phyloP scores from a whole-genome alignment of 2,113 vertebrate genomes.

The Cygnus buccinator region DNA sequence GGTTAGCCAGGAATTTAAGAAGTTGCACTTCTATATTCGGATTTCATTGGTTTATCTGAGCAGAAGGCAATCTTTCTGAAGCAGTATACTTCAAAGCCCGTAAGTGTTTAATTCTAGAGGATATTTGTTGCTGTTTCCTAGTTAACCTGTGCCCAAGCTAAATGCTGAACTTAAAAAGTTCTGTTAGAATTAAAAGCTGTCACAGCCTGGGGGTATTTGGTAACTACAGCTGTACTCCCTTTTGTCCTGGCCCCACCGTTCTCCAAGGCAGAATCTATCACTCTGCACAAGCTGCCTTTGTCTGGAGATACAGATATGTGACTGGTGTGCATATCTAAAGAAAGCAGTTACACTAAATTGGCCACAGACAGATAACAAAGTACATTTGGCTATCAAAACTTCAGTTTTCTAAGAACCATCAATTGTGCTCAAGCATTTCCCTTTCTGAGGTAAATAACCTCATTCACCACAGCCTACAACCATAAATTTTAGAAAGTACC shows the following conservation, averaged over 20 bases:
- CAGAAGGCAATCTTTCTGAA: neutral
- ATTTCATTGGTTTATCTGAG: neutral
- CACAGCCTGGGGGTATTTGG: neutral
- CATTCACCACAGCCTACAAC: neutral
- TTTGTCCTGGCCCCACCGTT: neutral
- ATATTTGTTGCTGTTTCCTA: fast-evolving
- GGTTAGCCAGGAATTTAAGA: neutral
- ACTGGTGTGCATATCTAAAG: neutral
- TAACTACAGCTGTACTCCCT: no score
- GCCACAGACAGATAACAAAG: neutral
- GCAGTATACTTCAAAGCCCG: neutral
- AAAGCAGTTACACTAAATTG: neutral
- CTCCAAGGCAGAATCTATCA: neutral
- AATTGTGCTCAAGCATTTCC: neutral
- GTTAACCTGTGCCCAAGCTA: neutral
- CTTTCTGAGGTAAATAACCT: neutral
- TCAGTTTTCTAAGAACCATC: neutral
- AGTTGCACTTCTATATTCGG: fast-evolving
- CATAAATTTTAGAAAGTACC: fast-evolving
- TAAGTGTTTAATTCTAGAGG: fast-evolving
- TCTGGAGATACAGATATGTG: neutral
- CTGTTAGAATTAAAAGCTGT: neutral
- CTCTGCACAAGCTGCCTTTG: neutral
- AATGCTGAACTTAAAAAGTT: fast-evolving
- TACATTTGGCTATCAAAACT: neutral